These are phyloP conservation scores for Altica lythri DNA, from an alignment of 2,888 invertebrate species.

Conservation along the genomic window DNA sequence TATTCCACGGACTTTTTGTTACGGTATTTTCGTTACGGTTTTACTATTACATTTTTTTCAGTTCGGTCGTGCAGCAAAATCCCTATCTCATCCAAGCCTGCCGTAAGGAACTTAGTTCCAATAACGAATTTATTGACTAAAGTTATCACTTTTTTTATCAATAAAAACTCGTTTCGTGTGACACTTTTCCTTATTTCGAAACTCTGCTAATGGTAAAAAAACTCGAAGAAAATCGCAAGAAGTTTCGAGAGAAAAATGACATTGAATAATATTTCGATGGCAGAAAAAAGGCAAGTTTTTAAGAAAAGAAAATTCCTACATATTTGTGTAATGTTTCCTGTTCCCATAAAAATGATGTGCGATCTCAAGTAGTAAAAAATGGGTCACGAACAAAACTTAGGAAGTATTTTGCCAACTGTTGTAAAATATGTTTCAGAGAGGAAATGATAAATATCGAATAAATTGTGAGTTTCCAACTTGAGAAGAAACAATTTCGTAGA, in stretches of 20 bases:
- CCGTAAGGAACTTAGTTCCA: too few species aligned
- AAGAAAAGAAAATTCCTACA: conserved; percentile 25
- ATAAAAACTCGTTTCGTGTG: too few species aligned
- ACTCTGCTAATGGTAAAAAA: neutral
- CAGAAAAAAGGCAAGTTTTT: conserved; percentile 11
- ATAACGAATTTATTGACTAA: too few species aligned
- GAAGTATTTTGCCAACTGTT: conserved; percentile 37
- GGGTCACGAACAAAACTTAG: conserved; percentile 33
- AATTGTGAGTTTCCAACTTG: conserved; percentile 31
- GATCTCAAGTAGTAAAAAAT: conserved; percentile 30
- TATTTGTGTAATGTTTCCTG: conserved; percentile 34
- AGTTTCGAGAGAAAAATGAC: conserved; percentile 11
- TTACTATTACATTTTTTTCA: too few species aligned
- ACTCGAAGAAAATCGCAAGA: conserved; percentile 7
- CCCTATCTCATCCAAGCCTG: too few species aligned
- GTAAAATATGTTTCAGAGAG: conserved; percentile 35
- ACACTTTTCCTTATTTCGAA: neutral
- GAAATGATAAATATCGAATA: conserved; percentile 35
- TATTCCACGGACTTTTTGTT: too few species aligned
- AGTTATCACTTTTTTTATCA: too few species aligned
- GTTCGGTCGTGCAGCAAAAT: too few species aligned
- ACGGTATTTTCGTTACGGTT: too few species aligned
- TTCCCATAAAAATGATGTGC: conserved; percentile 32
- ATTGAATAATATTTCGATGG: conserved; percentile 17
- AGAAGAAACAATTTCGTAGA: conserved; percentile 28